Percentiles rank a stretch among this genome's conserved stretches.
Evolutionary conservation across 1,140 invertebrate species (phyloP).

Genomic region (Manduca sexta): DNA sequence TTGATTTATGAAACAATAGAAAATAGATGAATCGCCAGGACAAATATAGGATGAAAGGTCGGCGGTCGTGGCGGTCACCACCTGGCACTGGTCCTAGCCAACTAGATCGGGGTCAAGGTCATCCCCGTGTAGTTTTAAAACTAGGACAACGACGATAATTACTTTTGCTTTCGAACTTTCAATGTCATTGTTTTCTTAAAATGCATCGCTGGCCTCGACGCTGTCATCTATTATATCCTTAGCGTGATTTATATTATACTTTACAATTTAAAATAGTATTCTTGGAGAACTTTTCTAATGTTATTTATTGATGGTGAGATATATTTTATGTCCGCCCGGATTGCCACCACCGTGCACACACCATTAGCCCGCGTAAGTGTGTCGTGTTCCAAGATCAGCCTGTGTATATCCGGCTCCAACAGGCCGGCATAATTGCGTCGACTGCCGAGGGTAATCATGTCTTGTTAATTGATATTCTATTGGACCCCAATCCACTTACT

Average conservation of each 20-base stretch:
- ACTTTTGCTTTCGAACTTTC: slow-evolving; percentile 16
- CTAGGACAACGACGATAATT: slow-evolving; percentile 15
- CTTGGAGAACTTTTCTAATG: background rate
- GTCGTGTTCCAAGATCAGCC: too few species aligned
- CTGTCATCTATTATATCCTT: too few species aligned
- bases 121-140: slow-evolving; percentile 43
- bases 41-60: slow-evolving; percentile 28
- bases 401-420: too few species aligned
- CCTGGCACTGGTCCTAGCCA: slow-evolving; percentile 33
- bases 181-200: background rate
- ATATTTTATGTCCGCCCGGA: too few species aligned
- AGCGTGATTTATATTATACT: too few species aligned
- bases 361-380: too few species aligned
- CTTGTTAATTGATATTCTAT: too few species aligned
- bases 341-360: too few species aligned
- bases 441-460: too few species aligned
- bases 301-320: too few species aligned
- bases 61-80: slow-evolving; percentile 18
- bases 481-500: too few species aligned
- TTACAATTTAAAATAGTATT: background rate
- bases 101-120: slow-evolving; percentile 51
- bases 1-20: background rate
- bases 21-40: slow-evolving; percentile 2
- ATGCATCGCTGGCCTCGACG: background rate
- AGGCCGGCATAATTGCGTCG: too few species aligned